phyloP scores from a whole-genome alignment of 1,140 invertebrate species.

The Agraylea sexmaculata region DNA sequence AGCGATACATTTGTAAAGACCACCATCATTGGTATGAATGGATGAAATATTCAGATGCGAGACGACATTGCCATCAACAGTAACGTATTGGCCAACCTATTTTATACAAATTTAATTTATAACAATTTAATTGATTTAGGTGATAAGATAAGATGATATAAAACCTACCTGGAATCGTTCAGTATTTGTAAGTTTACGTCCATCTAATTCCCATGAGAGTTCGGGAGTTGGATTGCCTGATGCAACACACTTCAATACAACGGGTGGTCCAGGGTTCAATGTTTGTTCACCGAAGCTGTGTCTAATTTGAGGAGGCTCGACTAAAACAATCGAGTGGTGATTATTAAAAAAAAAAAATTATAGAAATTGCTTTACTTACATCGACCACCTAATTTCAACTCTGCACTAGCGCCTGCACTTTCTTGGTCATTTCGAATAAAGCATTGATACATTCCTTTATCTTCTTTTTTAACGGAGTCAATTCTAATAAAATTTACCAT shows the following conservation, averaged over 20 bases:
- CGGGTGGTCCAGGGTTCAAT: conserved; percentile 72
- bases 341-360: not conserved
- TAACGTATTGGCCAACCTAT: conserved; percentile 76
- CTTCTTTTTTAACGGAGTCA: conserved; percentile 82
- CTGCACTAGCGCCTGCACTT: conserved; percentile 81
- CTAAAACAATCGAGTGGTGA: conserved; percentile 29
- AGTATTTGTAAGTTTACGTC: conserved; percentile 67
- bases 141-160: too few relatives aligned
- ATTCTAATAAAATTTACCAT: conserved; percentile 44
- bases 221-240: conserved; percentile 88
- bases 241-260: conserved; percentile 61
- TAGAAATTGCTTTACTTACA: conserved; percentile 52
- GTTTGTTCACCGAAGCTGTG: conserved; percentile 79
- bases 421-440: conserved; percentile 90
- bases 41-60: conserved; percentile 88
- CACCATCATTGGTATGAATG: conserved; percentile 86
- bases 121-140: too few relatives aligned
- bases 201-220: conserved; percentile 90
- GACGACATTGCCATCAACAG: conserved; percentile 81
- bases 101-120: conserved; percentile 2
- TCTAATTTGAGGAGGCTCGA: conserved; percentile 78
- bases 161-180: conserved; percentile 45
- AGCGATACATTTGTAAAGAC: conserved; percentile 84
- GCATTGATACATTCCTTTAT: conserved; percentile 97
- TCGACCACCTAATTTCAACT: conserved; percentile 84